phyloP scores from a whole-genome alignment of 92 coral and sea anemone species.

The Parazoanthus swiftii region DNA sequence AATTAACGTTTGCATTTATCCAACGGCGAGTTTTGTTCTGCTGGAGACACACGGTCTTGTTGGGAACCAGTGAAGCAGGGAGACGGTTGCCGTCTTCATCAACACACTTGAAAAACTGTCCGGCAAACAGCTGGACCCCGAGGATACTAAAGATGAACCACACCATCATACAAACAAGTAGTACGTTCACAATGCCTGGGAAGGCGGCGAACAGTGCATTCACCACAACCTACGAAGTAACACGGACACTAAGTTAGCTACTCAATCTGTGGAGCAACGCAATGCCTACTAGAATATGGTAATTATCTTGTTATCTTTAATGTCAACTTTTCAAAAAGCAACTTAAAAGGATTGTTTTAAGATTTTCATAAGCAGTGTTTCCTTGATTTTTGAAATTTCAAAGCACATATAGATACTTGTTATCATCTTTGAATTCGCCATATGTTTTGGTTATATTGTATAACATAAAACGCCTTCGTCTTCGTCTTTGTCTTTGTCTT shows the following conservation, averaged over 20 bases:
- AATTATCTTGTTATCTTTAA: neutral
- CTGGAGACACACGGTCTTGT: conserved; percentile 46
- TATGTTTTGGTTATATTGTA: too few relatives aligned
- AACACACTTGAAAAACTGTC: conserved; percentile 55
- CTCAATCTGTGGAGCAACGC: neutral
- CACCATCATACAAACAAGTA: conserved; percentile 50
- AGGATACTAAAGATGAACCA: conserved; percentile 59
- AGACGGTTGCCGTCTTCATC: conserved; percentile 31
- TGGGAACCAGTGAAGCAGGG: conserved; percentile 40
- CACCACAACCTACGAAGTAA: conserved; percentile 40
- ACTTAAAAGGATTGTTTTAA: too few relatives aligned
- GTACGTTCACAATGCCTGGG: conserved; percentile 55
- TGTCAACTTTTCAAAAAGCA: too few relatives aligned
- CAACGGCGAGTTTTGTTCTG: conserved; percentile 37
- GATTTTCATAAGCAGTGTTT: too few relatives aligned
- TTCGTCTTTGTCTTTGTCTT: too few relatives aligned
- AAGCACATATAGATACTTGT: too few relatives aligned
- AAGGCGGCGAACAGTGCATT: conserved; percentile 51
- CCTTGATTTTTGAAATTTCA: too few relatives aligned
- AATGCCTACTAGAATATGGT: neutral
- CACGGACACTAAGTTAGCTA: neutral
- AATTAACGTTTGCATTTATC: conserved; percentile 51
- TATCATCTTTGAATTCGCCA: too few relatives aligned
- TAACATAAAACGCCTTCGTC: too few relatives aligned
- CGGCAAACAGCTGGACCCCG: conserved; percentile 58